Percentiles rank a stretch among this genome's conserved stretches.
Conservation (phyloP, 2,888 invertebrate genomes). For the Didymodactylos carnosus region DNA sequence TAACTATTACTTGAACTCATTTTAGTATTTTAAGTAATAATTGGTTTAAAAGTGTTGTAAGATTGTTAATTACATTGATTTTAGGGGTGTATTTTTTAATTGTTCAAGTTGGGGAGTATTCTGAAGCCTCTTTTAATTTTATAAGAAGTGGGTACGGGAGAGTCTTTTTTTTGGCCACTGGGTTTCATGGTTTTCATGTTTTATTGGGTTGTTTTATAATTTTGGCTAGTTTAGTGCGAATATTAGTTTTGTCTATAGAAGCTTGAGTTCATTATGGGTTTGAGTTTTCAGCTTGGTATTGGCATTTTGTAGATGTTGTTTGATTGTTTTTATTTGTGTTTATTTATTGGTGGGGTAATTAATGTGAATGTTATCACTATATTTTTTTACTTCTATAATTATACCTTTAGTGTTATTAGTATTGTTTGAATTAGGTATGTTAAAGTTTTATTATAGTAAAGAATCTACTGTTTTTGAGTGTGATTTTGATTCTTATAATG, state of each 20-base stretch:
- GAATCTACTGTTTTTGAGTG: constrained; percentile 44
- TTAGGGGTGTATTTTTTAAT: constrained; percentile 48
- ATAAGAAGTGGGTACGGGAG: constrained; percentile 47
- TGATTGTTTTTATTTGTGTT: constrained; percentile 45
- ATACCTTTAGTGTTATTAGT: background rate
- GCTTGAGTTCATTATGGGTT: constrained; percentile 44
- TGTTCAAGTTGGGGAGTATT: constrained; percentile 50
- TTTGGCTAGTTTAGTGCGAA: constrained; percentile 38
- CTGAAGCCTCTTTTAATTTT: constrained; percentile 44
- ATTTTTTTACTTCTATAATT: constrained; percentile 12
- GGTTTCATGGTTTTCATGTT: constrained; percentile 55
- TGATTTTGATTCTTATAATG: constrained; percentile 42
- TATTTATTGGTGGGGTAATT: constrained; percentile 50
- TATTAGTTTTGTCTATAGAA: constrained; percentile 39
- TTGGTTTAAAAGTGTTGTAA: constrained; percentile 35
- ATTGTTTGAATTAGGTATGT: too few relatives aligned
- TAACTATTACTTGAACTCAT: constrained; percentile 48
- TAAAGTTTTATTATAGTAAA: too few relatives aligned
- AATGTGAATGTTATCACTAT: constrained; percentile 19
- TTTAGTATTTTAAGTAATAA: constrained; percentile 38
- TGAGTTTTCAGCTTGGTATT: constrained; percentile 49
- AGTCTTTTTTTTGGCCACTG: constrained; percentile 52
- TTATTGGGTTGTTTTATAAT: constrained; percentile 45
- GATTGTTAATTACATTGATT: constrained; percentile 40
- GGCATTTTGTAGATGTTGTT: constrained; percentile 49